Base-by-base conservation (phyloP, 2,113 vertebrate genomes). In the Dipodomys spectabilis region DNA sequence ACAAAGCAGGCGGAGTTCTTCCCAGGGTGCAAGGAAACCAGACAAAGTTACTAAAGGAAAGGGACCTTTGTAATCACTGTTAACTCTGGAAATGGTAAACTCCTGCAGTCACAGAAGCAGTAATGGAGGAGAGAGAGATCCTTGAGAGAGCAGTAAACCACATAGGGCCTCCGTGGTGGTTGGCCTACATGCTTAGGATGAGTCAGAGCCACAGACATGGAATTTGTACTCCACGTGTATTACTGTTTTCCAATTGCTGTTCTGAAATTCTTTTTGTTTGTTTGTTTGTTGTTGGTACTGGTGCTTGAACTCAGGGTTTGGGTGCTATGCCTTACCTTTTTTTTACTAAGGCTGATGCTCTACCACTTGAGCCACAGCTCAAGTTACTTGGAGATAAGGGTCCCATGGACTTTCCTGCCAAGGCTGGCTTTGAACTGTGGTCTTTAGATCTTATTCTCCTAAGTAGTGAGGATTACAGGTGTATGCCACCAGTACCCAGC, bases 1-100 rank as follows among this genome's bases (percentile, higher is more conserved):
- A 35, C 64, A 86, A 86, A 89, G 68, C 72, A 62, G 27, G n/a
- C 64, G 19, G 73, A 85, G 39, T 71, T 65, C 86, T 78, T 79
- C 68, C 39, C 20, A 1, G 30, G 32, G 49, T 69, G 62, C 45
- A 89, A 22, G 86, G 82, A 86, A 35, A 74, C 65, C 57, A 86
- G 45, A 74, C 23, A 22, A 44, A 78, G 35, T 60, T 69, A 86
- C 62, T 82, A 39, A 15, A 72, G 39, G 28, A 5, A 1, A 89
- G 20, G 4, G 28, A 60, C n/a, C 23, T 92, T 88, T 69, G 32
- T n/a, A 75, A 64, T 82, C 13, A 5, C 28, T 35, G 30, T 49
- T 86, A 35, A 32, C 57, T 35, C 32, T 79, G 68, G 45, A 90
- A 83, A 78, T 39, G 82, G 62, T 8, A 65, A 83, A 12, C 35